A percentile compares a stretch with the other conserved stretches of the same genome.
Evolutionary conservation across 2,797 vertebrate species (phyloP).

Genomic region (Melanotaenia parkinsoni): DNA sequence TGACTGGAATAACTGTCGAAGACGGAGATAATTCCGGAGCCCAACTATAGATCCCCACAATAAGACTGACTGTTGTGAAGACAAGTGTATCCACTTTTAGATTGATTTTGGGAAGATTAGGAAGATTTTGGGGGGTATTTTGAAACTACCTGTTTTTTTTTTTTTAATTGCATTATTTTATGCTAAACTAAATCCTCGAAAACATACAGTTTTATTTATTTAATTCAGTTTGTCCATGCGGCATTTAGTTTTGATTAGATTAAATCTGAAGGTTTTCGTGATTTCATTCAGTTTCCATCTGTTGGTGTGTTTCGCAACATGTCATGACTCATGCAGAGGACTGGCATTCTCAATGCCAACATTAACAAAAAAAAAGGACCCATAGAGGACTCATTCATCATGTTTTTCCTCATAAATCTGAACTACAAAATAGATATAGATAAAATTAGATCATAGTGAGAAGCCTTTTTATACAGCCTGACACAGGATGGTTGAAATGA

Average conservation of each 20-base stretch:
- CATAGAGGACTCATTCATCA: constrained; percentile 72
- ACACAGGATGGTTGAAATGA: background rate
- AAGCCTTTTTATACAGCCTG: background rate
- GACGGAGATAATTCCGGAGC: constrained; percentile 42
- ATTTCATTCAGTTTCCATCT: constrained; percentile 62
- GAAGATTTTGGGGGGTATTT: background rate
- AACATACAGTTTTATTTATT: background rate
- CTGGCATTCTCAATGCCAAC: constrained; percentile 59
- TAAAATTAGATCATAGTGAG: constrained; percentile 7
- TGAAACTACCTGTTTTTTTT: background rate
- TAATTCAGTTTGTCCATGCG: background rate
- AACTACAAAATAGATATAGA: constrained; percentile 18
- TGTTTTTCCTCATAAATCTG: constrained; percentile 31
- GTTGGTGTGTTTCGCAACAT: constrained; percentile 69
- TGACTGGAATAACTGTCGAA: constrained; percentile 76
- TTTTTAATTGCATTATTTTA: background rate
- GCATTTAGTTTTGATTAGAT: background rate
- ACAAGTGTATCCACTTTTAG: constrained; percentile 5
- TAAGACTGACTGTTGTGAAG: constrained; percentile 5
- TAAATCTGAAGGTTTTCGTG: constrained; percentile 17
- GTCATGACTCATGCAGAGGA: constrained; percentile 73
- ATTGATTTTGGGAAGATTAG: background rate
- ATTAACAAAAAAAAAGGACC: constrained; percentile 40
- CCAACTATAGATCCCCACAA: constrained; percentile 13
- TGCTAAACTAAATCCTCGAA: background rate